Percentiles rank a stretch among this genome's conserved stretches.
Evolutionary conservation across 2,888 invertebrate genomes (phyloP).

Genomic region (Augochlorella aurata): DNA sequence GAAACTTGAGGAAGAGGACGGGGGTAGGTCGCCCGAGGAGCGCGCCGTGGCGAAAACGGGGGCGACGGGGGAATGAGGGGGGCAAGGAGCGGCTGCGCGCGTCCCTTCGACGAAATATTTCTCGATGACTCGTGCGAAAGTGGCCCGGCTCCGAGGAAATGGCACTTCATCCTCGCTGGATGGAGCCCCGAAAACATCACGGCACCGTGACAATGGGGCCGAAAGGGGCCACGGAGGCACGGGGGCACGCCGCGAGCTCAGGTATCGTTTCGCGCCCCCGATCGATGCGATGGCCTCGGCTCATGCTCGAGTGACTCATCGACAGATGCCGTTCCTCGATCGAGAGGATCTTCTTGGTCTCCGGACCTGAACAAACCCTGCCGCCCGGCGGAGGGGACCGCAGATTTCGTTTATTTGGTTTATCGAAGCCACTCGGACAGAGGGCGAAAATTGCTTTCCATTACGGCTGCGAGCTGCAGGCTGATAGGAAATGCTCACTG

Average conservation of each 20-base stretch:
- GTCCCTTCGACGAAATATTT: constrained; percentile 63
- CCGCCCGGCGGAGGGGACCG: too few relatives aligned
- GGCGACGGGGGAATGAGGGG: not conserved
- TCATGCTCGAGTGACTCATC: constrained; percentile 24
- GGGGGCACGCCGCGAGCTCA: constrained; percentile 50
- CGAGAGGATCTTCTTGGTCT: not conserved
- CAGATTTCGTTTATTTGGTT: too few relatives aligned
- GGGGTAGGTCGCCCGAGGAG: not conserved
- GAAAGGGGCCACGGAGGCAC: constrained; percentile 29
- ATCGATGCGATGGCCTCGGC: constrained; percentile 20
- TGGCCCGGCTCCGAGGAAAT: constrained; percentile 55
- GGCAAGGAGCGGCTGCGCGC: constrained; percentile 6
- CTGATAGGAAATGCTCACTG: too few relatives aligned
- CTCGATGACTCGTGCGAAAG: constrained; percentile 67
- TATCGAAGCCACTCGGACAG: too few relatives aligned
- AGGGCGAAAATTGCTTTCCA: too few relatives aligned
- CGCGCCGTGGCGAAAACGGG: not conserved
- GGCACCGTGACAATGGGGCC: constrained; percentile 72
- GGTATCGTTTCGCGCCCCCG: constrained; percentile 56
- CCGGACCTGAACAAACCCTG: not conserved
- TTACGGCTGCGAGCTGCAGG: too few relatives aligned
- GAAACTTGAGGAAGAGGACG: constrained; percentile 41
- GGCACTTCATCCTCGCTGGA: constrained; percentile 64
- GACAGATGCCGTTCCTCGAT: constrained; percentile 28
- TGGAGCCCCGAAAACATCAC: constrained; percentile 64